Evolutionary conservation across 1,140 invertebrate species (phyloP).

Genomic region (Lamellibrachia luymesi): DNA sequence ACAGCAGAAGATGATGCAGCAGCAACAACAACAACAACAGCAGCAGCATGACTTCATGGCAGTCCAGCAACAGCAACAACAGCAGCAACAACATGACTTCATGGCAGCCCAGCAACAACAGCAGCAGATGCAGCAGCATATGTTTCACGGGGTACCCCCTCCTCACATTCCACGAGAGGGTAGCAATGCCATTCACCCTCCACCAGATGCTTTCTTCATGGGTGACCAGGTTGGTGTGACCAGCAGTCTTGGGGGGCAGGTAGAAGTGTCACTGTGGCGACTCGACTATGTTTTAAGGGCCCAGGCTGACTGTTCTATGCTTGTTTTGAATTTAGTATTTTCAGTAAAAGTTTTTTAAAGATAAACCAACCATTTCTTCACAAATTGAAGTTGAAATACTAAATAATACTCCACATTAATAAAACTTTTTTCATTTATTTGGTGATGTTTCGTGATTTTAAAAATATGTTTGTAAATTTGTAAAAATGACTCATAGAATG

Average conservation of each 20-base stretch:
- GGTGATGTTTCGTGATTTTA: too few relatives aligned
- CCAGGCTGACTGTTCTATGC: too few relatives aligned
- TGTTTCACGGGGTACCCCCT: conserved; percentile 44
- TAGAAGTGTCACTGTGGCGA: too few relatives aligned
- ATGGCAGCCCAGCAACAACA: background rate
- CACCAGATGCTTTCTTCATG: conserved; percentile 29
- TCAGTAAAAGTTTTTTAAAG: too few relatives aligned
- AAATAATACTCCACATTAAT: too few relatives aligned
- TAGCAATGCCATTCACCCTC: conserved; percentile 29
- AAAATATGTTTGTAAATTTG: too few relatives aligned
- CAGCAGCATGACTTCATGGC: background rate
- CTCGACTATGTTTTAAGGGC: too few relatives aligned
- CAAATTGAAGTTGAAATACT: too few relatives aligned
- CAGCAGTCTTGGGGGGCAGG: background rate
- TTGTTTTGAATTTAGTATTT: too few relatives aligned
- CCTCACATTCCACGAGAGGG: conserved; percentile 32
- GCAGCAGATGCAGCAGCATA: conserved; percentile 68
- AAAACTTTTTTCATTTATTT: too few relatives aligned
- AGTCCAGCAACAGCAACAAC: background rate
- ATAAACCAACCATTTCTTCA: too few relatives aligned
- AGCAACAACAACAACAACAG: conserved; percentile 60
- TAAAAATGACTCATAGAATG: too few relatives aligned
- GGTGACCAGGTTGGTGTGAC: conserved; percentile 29
- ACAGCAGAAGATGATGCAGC: conserved; percentile 56
- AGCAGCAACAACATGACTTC: background rate